These are phyloP conservation scores for Gymnothorax reevesii DNA, from an alignment of 2,797 vertebrate genomes.

Conservation along the genomic window DNA sequence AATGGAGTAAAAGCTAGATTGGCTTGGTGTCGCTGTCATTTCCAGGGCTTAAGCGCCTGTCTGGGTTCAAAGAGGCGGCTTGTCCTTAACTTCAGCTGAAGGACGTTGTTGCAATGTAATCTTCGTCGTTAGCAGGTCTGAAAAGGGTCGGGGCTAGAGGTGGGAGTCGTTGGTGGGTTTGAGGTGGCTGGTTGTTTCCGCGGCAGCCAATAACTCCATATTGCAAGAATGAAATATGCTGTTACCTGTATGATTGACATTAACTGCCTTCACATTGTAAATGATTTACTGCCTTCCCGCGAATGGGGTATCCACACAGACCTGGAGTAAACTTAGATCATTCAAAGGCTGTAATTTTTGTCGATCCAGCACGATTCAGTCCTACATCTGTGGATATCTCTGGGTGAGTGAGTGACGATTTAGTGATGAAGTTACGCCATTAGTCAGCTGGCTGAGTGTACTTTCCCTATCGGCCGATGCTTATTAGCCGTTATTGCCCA, in stretches of 20 bases:
- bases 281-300: not conserved
- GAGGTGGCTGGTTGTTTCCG: conserved; percentile 23
- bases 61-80: conserved; percentile 60
- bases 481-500: too few species aligned
- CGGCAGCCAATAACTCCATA: conserved; percentile 2
- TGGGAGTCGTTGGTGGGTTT: conserved; percentile 18
- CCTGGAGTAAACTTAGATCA: not conserved
- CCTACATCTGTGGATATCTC: too few species aligned
- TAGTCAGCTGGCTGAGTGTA: too few species aligned
- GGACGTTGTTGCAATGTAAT: conserved; percentile 71
- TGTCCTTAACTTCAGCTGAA: conserved; percentile 61
- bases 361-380: too few species aligned
- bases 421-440: too few species aligned
- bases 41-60: conserved; percentile 62
- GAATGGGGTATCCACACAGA: not conserved
- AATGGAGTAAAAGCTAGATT: conserved; percentile 38
- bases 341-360: too few species aligned
- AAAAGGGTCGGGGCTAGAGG: conserved; percentile 41
- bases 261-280: conserved; percentile 26
- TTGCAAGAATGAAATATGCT: conserved; percentile 23
- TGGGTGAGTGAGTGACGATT: too few species aligned
- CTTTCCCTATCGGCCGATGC: too few species aligned
- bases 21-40: conserved; percentile 39
- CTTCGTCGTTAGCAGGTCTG: conserved; percentile 64
- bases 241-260: conserved; percentile 1